Conservation (phyloP, 2,888 invertebrate genomes). For the Caenorhabditis macrosperma region DNA sequence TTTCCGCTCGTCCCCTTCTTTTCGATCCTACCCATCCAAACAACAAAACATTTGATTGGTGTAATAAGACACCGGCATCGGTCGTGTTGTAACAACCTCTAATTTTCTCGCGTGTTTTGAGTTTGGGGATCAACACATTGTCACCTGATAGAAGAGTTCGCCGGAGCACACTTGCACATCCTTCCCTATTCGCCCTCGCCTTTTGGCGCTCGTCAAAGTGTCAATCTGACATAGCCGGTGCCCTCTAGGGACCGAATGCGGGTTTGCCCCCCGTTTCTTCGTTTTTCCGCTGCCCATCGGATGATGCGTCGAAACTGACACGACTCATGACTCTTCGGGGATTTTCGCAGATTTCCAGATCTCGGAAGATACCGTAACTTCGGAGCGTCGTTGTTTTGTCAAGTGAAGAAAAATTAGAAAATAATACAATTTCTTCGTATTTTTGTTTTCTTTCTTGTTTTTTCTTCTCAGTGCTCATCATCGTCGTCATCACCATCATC, state of each 20-base stretch:
- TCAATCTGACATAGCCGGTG: slow-evolving; percentile 6
- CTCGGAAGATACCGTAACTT: too few species aligned
- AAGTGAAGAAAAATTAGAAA: too few species aligned
- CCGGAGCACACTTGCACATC: background rate
- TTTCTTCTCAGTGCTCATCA: background rate
- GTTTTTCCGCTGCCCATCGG: background rate
- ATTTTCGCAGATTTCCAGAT: background rate
- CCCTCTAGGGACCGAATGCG: background rate
- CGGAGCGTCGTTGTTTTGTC: too few species aligned
- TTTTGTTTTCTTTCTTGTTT: background rate
- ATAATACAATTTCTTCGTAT: background rate
- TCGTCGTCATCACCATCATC: background rate
- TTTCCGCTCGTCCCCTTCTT: too few species aligned
- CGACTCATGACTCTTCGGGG: slow-evolving; percentile 10
- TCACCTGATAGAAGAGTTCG: background rate
- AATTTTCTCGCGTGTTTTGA: background rate
- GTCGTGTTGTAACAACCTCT: background rate
- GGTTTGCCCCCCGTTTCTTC: too few species aligned
- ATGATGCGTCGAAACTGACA: background rate
- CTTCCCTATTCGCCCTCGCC: background rate
- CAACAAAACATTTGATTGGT: slow-evolving; percentile 21
- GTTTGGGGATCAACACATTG: background rate
- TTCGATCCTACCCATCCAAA: background rate
- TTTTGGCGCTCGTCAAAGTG: slow-evolving; percentile 8
- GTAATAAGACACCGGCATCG: background rate